Base-by-base conservation (phyloP, 2,113 vertebrate genomes). In the Atlantisia rogersi region DNA sequence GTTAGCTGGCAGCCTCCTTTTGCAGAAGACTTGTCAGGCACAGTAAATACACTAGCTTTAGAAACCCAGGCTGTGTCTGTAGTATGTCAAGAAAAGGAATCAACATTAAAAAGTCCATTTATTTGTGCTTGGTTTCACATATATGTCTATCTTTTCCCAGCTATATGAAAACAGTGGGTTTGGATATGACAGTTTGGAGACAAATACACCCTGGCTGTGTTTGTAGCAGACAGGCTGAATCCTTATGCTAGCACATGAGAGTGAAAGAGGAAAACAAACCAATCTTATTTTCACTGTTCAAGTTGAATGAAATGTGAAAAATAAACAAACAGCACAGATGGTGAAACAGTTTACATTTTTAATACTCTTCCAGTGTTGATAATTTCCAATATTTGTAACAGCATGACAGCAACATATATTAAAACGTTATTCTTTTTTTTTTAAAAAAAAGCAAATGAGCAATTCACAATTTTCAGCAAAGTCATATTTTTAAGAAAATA, bases 271-370 rank as follows among this genome's bases (percentile, higher is more conserved):
- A 73, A 92, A 88, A 15, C 21, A 88, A 80, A 80, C 1, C 4
- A 55, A 90, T 90, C 42, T 86, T 86, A 78, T 75, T 95, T 94
- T 93, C 73, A 75, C 64, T 84, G 70, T 88, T 69, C 86, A 94
- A 68, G 64, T n/a, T 88, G 90, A 93, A 90, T 53, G 40, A 88
- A 96, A 97, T 92, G 90, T 94, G 94, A 94, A 96, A 96, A 94
- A 94, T 88, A 95, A 96, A 97, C 94, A 95, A 96, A 96, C 76
- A 88, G 92, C 63, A 95, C 94, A 97, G 94, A 95, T 95, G 95
- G 95, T 94, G 40, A 77, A 95, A 82, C 94, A 93, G 94, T 95
- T 95, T 88, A 94, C 81, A 81, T 90, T 95, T 93, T 90, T 90
- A 92, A 90, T 96, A 81, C 35, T 95, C 64, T 83, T 79, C 21